Conservation (phyloP, 2,113 vertebrate species). For the Cnemophilus loriae region DNA sequence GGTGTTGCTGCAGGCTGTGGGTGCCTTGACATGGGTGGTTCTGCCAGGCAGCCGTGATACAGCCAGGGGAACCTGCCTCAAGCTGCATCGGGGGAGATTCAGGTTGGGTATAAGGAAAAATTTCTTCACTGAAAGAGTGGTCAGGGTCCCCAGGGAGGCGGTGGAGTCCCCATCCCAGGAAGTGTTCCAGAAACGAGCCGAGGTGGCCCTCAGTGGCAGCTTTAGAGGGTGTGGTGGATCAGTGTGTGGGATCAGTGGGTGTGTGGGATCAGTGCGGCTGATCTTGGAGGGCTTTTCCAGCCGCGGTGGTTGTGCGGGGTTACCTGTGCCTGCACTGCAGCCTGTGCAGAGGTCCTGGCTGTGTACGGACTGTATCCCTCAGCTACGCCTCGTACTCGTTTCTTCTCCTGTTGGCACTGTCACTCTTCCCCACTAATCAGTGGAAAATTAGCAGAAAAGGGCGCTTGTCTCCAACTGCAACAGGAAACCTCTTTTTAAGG, state of each 20-base stretch:
- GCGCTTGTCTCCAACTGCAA: fast-evolving
- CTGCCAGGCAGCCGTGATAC: not conserved
- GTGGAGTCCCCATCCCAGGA: not conserved
- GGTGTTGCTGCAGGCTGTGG: not conserved
- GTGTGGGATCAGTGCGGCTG: too few species aligned
- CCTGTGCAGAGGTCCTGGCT: not conserved
- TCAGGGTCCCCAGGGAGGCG: not conserved
- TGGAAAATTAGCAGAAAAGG: not conserved
- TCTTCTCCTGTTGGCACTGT: not conserved
- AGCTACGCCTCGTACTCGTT: not conserved
- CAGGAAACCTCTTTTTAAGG: not conserved
- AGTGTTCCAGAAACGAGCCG: not conserved
- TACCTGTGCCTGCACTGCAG: not conserved
- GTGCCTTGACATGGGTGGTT: not conserved
- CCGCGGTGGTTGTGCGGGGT: too few species aligned
- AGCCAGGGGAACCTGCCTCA: not conserved
- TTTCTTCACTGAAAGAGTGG: not conserved
- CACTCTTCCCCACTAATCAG: not conserved
- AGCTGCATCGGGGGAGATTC: not conserved
- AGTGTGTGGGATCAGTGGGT: too few species aligned
- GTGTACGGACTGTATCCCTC: not conserved
- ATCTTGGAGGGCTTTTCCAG: not conserved
- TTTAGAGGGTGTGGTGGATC: too few species aligned
- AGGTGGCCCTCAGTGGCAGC: not conserved
- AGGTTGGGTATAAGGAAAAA: not conserved